A percentile compares a stretch with the other conserved stretches of the same genome.
Evolutionary conservation across 2,888 invertebrate genomes (phyloP).

Genomic region (Lapara coniferarum): DNA sequence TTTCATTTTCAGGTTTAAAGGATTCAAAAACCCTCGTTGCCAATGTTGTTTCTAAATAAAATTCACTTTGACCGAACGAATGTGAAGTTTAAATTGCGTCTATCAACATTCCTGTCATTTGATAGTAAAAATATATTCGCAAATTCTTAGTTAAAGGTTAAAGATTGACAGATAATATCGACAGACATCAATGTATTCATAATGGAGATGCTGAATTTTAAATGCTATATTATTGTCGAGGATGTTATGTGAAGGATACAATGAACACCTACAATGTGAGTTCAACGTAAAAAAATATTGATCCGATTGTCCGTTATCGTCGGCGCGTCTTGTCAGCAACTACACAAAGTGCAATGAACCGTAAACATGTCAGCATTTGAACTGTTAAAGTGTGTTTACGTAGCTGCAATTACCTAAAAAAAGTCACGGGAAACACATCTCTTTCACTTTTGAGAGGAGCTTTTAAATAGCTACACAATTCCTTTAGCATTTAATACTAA

Average conservation of each 20-base stretch:
- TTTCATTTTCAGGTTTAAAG: slow-evolving; percentile 5
- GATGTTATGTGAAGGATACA: not conserved
- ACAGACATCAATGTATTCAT: slow-evolving; percentile 28
- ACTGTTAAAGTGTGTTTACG: slow-evolving; percentile 43
- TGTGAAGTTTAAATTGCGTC: slow-evolving; percentile 12
- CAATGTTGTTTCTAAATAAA: slow-evolving; percentile 4
- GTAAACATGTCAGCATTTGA: slow-evolving; percentile 43
- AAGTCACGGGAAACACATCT: slow-evolving; percentile 19
- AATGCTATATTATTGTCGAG: slow-evolving; percentile 8
- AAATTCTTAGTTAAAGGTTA: slow-evolving; percentile 23
- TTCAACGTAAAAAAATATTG: slow-evolving; percentile 28
- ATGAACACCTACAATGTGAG: not conserved
- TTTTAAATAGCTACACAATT: not conserved
- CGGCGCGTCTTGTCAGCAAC: slow-evolving; percentile 42
- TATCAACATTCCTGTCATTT: not conserved
- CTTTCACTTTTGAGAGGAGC: not conserved
- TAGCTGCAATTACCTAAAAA: slow-evolving; percentile 28
- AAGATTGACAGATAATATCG: slow-evolving; percentile 30
- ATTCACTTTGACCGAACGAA: slow-evolving; percentile 12
- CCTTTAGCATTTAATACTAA: not conserved
- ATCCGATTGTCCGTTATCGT: slow-evolving; percentile 36
- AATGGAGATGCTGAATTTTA: slow-evolving; percentile 21
- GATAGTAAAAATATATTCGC: slow-evolving; percentile 1
- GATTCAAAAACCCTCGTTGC: slow-evolving; percentile 4
- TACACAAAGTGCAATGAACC: slow-evolving; percentile 56